phyloP scores from a whole-genome alignment of 1,140 invertebrate species.

The Hylaeus volcanicus region DNA sequence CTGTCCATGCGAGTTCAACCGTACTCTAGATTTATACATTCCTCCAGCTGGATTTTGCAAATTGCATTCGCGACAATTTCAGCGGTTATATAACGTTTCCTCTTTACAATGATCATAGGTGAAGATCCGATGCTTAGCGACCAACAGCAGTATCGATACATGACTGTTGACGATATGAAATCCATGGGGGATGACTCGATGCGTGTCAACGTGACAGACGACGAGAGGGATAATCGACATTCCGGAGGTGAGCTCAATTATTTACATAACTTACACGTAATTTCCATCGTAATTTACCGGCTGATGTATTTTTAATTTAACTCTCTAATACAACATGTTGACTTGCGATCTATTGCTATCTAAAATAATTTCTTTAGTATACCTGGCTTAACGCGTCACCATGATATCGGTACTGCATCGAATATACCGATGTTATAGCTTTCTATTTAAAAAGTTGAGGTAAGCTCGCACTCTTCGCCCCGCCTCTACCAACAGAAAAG shows the following conservation, averaged over 20 bases:
- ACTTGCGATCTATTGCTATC: background rate
- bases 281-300: no score
- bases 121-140: constrained; percentile 89
- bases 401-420: background rate
- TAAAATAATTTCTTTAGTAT: background rate
- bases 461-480: background rate
- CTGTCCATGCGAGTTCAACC: constrained; percentile 28
- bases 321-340: background rate
- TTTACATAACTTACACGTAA: no score
- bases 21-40: constrained; percentile 28
- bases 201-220: constrained; percentile 87
- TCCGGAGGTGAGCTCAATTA: constrained; percentile 73
- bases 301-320: no score
- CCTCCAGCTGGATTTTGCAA: background rate
- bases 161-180: constrained; percentile 92
- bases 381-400: background rate
- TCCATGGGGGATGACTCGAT: constrained; percentile 89
- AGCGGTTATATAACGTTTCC: background rate
- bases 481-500: background rate
- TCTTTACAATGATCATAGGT: constrained; percentile 80
- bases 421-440: background rate
- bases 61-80: background rate
- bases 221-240: constrained; percentile 83
- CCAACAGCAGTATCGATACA: constrained; percentile 92
- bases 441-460: constrained; percentile 1